phyloP scores from a whole-genome alignment of 2,113 vertebrate genomes.

The Athene noctua region DNA sequence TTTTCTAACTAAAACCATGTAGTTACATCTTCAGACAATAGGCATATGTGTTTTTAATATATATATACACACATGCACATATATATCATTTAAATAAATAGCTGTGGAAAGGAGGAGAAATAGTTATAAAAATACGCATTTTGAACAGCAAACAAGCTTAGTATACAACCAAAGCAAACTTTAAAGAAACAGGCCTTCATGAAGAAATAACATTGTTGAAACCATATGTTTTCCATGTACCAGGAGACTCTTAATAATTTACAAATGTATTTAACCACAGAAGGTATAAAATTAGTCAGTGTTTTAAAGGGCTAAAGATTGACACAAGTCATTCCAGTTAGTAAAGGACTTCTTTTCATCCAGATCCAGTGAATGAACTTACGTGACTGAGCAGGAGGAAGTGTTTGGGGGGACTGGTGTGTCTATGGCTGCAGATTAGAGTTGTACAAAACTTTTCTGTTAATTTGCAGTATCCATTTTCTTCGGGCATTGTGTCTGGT shows the following conservation, averaged over 20 bases:
- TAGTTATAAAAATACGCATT: slow-evolving; percentile 46
- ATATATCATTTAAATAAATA: slow-evolving; percentile 40
- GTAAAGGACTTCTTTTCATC: slow-evolving; percentile 54
- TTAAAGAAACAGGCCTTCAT: slow-evolving; percentile 42
- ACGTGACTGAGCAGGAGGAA: slow-evolving; percentile 30
- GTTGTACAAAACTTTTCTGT: neutral
- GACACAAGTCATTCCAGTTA: slow-evolving; percentile 60
- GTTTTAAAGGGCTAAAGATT: slow-evolving; percentile 56
- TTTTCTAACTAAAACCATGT: neutral
- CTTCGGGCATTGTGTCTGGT: neutral
- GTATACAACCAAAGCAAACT: slow-evolving; percentile 39
- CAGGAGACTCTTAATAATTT: slow-evolving; percentile 57
- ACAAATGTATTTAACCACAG: slow-evolving; percentile 66
- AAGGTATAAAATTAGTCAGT: slow-evolving; percentile 70
- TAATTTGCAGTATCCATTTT: neutral
- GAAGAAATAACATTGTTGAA: slow-evolving; percentile 62
- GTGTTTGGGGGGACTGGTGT: neutral
- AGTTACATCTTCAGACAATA: neutral
- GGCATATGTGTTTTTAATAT: neutral
- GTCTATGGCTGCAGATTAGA: neutral
- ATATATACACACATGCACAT: neutral
- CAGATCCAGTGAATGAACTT: slow-evolving; percentile 24
- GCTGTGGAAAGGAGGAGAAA: slow-evolving; percentile 35
- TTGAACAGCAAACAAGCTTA: slow-evolving; percentile 31
- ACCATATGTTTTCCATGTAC: slow-evolving; percentile 66